phyloP scores from a whole-genome alignment of 35 echinoderm and acorn worm species.

The Apostichopus parvimensis region DNA sequence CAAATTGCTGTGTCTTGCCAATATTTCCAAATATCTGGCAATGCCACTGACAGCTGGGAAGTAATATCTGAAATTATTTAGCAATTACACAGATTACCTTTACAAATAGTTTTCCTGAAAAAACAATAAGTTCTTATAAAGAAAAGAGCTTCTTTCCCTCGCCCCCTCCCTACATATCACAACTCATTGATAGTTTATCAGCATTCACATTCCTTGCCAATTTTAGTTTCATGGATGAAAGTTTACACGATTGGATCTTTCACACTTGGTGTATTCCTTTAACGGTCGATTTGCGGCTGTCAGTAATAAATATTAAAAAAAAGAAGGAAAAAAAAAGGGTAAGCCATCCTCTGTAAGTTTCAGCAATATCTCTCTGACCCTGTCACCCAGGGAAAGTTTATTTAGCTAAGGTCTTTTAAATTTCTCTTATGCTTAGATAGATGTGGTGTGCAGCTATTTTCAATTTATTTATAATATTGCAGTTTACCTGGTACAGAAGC shows the following conservation, averaged over 20 bases:
- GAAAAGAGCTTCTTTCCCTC: no score
- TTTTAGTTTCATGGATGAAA: no score
- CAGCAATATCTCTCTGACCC: neutral
- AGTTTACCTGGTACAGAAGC: neutral
- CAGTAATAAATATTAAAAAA: neutral
- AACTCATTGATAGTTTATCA: no score
- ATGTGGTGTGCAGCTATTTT: neutral
- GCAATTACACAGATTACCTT: no score
- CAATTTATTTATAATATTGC: neutral
- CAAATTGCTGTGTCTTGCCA: no score
- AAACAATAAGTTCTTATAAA: no score
- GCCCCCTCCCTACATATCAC: no score
- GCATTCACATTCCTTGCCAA: no score
- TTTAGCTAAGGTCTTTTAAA: slow-evolving; percentile 10
- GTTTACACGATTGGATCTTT: neutral
- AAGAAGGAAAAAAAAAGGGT: neutral
- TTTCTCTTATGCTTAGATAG: neutral
- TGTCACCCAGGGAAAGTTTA: neutral
- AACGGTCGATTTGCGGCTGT: neutral
- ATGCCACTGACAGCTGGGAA: no score
- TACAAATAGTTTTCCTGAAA: no score
- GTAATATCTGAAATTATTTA: no score
- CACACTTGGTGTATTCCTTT: neutral
- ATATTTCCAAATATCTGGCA: no score
- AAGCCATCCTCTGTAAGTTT: neutral